Evolutionary conservation across 1,140 invertebrate genomes (phyloP).

Genomic region (Radopholus similis): DNA sequence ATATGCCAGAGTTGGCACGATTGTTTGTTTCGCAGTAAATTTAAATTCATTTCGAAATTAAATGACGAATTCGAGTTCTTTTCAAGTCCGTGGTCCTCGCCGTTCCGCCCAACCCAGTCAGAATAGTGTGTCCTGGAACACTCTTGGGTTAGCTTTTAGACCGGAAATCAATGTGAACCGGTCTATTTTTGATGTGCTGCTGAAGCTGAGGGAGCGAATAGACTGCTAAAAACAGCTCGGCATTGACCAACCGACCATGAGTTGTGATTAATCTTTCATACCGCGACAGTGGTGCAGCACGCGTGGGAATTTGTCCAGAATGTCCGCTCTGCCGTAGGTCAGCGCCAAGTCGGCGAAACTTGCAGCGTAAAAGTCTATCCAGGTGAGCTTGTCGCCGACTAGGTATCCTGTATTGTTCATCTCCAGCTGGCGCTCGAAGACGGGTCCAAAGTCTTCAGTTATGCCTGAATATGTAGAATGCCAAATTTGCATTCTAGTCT

Average conservation of each 20-base stretch:
- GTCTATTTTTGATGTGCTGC: conserved; percentile 38
- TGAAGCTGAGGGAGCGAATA: conserved; percentile 37
- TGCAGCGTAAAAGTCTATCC: conserved; percentile 42
- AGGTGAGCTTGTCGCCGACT: conserved; percentile 42
- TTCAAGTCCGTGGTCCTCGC: neutral
- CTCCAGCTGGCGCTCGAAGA: conserved; percentile 42
- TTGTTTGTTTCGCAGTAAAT: no score
- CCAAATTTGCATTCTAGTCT: no score
- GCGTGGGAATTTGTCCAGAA: conserved; percentile 35
- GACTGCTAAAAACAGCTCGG: conserved; percentile 16
- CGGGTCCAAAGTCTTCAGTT: conserved; percentile 33
- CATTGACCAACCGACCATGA: neutral
- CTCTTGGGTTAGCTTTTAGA: no score
- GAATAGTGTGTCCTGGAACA: conserved; percentile 43
- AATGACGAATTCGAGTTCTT: no score
- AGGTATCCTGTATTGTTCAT: conserved; percentile 40
- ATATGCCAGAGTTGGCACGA: neutral
- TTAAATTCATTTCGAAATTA: no score
- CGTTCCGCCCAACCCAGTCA: conserved; percentile 4
- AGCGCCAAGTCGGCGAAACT: conserved; percentile 35
- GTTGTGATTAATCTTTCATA: neutral
- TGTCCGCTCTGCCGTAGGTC: conserved; percentile 31
- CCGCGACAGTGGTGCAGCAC: conserved; percentile 31
- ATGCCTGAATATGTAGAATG: no score
- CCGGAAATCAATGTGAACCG: no score